phyloP scores from a whole-genome alignment of 1,140 invertebrate genomes.

The Macrocentrus cingulum region DNA sequence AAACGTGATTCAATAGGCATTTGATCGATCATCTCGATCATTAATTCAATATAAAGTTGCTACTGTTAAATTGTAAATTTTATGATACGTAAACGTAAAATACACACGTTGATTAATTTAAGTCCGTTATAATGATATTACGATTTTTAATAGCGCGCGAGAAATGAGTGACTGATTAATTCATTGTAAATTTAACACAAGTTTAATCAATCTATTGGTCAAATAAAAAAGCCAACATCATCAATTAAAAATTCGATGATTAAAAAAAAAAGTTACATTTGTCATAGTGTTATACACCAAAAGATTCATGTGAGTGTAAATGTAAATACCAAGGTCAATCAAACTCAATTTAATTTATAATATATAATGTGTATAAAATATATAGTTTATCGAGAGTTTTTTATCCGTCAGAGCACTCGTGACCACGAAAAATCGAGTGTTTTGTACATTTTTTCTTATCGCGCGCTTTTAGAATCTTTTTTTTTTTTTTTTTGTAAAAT shows the following conservation, averaged over 20 bases:
- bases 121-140: slow-evolving; percentile 42
- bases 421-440: slow-evolving; percentile 28
- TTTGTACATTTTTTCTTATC: slow-evolving; percentile 45
- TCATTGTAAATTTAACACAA: slow-evolving; percentile 19
- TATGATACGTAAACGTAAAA: slow-evolving; percentile 38
- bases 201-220: neutral
- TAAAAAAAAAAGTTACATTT: slow-evolving; percentile 9
- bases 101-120: slow-evolving; percentile 48
- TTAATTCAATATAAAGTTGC: slow-evolving; percentile 40
- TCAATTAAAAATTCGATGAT: neutral
- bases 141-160: slow-evolving; percentile 35
- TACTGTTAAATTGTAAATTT: slow-evolving; percentile 49
- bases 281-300: slow-evolving; percentile 37
- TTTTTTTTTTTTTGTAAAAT: slow-evolving; percentile 8
- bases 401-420: too few relatives aligned
- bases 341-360: slow-evolving; percentile 40
- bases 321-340: slow-evolving; percentile 42
- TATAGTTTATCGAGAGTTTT: slow-evolving; percentile 13
- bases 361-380: neutral
- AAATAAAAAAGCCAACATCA: slow-evolving; percentile 4
- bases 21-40: slow-evolving; percentile 21
- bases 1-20: slow-evolving; percentile 18
- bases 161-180: slow-evolving; percentile 3
- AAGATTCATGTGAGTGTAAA: slow-evolving; percentile 18
- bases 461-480: slow-evolving; percentile 23